Percentiles rank a stretch among this genome's conserved stretches.
Conservation (phyloP, 1,140 invertebrate species). For the Ips typographus region DNA sequence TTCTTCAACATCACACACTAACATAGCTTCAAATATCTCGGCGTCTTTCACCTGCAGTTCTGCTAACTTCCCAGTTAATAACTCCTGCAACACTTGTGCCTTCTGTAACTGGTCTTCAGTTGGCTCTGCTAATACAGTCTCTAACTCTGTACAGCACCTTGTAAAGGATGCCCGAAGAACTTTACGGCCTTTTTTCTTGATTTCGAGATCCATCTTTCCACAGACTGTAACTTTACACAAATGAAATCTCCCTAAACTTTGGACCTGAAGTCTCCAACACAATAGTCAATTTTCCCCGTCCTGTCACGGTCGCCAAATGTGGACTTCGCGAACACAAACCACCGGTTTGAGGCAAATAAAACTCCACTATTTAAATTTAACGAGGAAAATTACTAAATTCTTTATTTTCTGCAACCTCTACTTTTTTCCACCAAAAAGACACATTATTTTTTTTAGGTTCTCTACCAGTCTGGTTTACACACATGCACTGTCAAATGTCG, state of each 20-base stretch:
- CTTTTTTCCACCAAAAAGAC: too few species aligned
- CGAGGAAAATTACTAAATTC: too few species aligned
- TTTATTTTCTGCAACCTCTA: too few species aligned
- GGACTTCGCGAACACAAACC: too few species aligned
- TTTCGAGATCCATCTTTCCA: slow-evolving; percentile 4
- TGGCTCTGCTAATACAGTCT: slow-evolving; percentile 2
- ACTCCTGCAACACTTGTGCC: slow-evolving; percentile 2
- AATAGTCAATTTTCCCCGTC: too few species aligned
- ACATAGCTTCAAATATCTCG: background rate
- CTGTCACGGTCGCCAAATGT: too few species aligned
- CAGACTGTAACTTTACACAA: slow-evolving; percentile 1
- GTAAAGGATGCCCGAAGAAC: slow-evolving; percentile 2
- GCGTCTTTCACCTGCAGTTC: slow-evolving; percentile 2
- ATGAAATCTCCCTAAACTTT: background rate
- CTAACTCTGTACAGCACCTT: slow-evolving; percentile 2
- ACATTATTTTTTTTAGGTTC: too few species aligned
- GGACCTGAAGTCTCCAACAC: too few species aligned
- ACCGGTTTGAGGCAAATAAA: too few species aligned
- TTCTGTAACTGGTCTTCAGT: slow-evolving; percentile 4
- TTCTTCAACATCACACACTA: background rate
- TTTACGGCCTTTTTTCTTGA: slow-evolving; percentile 1
- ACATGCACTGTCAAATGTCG: too few species aligned
- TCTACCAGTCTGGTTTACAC: too few species aligned
- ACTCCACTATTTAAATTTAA: too few species aligned
- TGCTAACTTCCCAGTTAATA: slow-evolving; percentile 4